Conservation (phyloP, 2,888 invertebrate genomes). For the Odontocerum albicorne region DNA sequence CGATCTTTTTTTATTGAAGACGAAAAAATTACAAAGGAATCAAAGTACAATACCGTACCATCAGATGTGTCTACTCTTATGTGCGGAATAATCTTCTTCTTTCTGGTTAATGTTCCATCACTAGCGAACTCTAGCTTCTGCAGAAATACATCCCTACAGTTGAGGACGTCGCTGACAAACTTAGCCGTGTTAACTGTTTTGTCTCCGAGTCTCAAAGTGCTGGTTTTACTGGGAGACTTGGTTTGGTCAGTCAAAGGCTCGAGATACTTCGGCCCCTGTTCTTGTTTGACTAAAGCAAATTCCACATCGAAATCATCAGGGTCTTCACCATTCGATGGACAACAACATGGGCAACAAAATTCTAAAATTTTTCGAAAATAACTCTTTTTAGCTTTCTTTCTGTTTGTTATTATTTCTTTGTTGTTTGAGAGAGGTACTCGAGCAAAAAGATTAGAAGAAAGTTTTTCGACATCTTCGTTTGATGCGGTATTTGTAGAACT, state of each 20-base stretch:
- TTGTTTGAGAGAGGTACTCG: constrained; percentile 13
- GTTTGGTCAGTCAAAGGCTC: background rate
- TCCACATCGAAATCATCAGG: constrained; percentile 23
- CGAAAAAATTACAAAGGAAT: too few species aligned
- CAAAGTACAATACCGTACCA: too few species aligned
- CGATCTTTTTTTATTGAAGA: too few species aligned
- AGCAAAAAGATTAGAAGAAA: constrained; percentile 23
- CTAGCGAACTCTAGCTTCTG: constrained; percentile 53
- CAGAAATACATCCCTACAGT: constrained; percentile 52
- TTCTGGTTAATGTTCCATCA: constrained; percentile 53
- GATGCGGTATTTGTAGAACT: constrained; percentile 28
- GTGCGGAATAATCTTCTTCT: constrained; percentile 42
- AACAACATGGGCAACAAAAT: constrained; percentile 24
- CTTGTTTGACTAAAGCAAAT: constrained; percentile 30
- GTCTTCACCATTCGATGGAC: constrained; percentile 10
- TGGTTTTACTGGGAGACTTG: constrained; percentile 14
- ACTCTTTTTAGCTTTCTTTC: constrained; percentile 5
- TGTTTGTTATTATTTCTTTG: constrained; percentile 14
- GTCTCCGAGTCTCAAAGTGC: constrained; percentile 38
- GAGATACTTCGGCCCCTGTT: constrained; percentile 1
- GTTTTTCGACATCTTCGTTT: constrained; percentile 23
- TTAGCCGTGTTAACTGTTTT: constrained; percentile 41
- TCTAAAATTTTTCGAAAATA: background rate
- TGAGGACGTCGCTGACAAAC: constrained; percentile 52
- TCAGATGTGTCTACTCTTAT: constrained; percentile 23